These are phyloP conservation scores for Eidolon helvum DNA, from an alignment of 2,113 vertebrate genomes.

Conservation along the genomic window DNA sequence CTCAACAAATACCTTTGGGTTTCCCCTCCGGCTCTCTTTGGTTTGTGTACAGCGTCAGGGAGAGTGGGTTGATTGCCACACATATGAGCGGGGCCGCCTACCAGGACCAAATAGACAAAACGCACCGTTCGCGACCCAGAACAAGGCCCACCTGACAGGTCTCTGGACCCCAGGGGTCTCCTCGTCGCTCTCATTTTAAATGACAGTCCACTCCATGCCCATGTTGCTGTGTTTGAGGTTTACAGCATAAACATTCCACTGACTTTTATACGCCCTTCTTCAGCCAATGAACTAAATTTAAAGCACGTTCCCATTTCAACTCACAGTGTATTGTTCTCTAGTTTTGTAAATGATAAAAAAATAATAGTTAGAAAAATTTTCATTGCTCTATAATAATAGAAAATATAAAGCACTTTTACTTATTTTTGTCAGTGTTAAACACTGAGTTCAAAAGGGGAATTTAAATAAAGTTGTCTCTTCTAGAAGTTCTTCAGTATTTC, in stretches of 20 bases:
- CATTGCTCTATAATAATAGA: not conserved
- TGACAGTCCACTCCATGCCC: not conserved
- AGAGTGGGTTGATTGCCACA: rapidly evolving
- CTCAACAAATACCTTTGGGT: not conserved
- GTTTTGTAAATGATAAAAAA: not conserved
- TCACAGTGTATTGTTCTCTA: not conserved
- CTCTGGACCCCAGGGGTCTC: too few relatives aligned
- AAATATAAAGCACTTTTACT: not conserved
- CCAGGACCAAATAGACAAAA: not conserved
- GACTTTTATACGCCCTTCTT: not conserved
- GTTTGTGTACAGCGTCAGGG: not conserved
- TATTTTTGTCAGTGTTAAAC: not conserved
- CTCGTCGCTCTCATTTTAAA: not conserved
- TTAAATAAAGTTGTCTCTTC: not conserved
- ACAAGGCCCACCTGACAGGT: too few relatives aligned
- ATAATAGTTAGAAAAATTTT: not conserved
- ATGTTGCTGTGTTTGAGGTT: not conserved
- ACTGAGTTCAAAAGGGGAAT: not conserved
- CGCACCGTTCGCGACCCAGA: not conserved
- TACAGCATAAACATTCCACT: not conserved
- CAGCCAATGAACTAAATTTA: not conserved
- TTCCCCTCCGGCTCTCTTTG: not conserved
- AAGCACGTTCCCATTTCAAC: not conserved
- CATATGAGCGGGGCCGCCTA: rapidly evolving
- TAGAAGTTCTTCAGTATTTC: not conserved